These are phyloP conservation scores for Simalia tracyae DNA, from an alignment of 2,797 vertebrate genomes.

Conservation along the genomic window DNA sequence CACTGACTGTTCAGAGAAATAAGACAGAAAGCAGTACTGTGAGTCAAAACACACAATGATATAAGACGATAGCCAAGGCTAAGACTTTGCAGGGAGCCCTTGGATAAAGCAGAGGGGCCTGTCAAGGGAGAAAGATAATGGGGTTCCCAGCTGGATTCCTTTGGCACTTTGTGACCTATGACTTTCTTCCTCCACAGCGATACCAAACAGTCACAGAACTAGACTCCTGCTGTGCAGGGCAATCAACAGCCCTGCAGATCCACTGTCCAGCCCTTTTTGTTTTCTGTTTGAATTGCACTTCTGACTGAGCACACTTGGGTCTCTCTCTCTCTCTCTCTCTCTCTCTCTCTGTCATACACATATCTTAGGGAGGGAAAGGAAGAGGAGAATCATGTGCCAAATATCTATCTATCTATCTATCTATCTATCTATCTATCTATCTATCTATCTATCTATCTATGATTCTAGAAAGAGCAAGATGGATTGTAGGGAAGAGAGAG, in stretches of 20 bases:
- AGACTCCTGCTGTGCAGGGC: background rate
- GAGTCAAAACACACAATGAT: background rate
- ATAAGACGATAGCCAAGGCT: background rate
- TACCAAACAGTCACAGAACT: background rate
- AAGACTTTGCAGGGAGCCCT: background rate
- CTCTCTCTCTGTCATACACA: background rate
- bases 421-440: too few relatives aligned
- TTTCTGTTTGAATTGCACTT: background rate
- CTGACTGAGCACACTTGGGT: rapidly evolving
- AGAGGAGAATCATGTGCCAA: background rate
- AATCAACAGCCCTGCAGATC: background rate
- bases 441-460: background rate
- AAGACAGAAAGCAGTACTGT: constrained; percentile 21
- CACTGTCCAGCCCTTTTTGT: background rate
- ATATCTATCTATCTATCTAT: too few relatives aligned
- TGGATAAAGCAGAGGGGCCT: background rate
- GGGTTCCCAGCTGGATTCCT: background rate
- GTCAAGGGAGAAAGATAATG: background rate
- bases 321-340: too few relatives aligned
- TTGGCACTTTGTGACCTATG: background rate
- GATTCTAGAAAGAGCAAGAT: background rate
- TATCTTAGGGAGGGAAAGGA: background rate
- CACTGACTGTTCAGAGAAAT: constrained; percentile 36
- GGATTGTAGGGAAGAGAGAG: background rate
- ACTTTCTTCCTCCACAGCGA: background rate